These are phyloP conservation scores for Calameuta filiformis DNA, from an alignment of 2,888 invertebrate genomes.

Conservation along the genomic window DNA sequence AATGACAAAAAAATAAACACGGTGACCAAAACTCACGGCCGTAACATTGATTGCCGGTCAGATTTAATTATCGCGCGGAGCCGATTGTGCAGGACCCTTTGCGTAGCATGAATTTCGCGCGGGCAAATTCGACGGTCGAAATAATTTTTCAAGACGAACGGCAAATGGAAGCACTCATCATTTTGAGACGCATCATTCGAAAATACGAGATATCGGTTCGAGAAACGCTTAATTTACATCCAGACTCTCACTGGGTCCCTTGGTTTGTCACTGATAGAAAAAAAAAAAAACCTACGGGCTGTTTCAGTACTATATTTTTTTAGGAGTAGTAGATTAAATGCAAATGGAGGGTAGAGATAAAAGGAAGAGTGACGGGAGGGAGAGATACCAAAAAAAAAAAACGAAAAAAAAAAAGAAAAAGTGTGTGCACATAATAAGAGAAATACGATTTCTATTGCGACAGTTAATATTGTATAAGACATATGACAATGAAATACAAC, in stretches of 20 bases:
- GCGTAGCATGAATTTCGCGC: not conserved
- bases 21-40: not conserved
- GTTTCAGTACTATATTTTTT: slow-evolving; percentile 20
- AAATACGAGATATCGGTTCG: not conserved
- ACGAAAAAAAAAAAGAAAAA: no score
- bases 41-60: not conserved
- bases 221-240: slow-evolving; percentile 8
- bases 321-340: slow-evolving; percentile 14
- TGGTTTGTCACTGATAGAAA: not conserved
- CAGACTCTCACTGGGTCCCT: slow-evolving; percentile 1
- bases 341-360: not conserved
- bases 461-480: slow-evolving; percentile 17
- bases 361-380: not conserved
- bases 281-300: slow-evolving; percentile 7
- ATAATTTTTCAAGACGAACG: not conserved
- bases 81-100: not conserved
- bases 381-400: slow-evolving; percentile 1
- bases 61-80: not conserved
- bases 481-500: slow-evolving; percentile 18
- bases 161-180: not conserved
- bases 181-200: not conserved
- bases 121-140: slow-evolving; percentile 1
- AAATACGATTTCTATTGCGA: slow-evolving; percentile 19
- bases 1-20: not conserved
- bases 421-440: slow-evolving; percentile 14